A percentile compares a stretch with the other conserved stretches of the same genome.
Conservation (phyloP, 35 echinoderm and acorn worm genomes). For the Holothuria glaberrima region DNA sequence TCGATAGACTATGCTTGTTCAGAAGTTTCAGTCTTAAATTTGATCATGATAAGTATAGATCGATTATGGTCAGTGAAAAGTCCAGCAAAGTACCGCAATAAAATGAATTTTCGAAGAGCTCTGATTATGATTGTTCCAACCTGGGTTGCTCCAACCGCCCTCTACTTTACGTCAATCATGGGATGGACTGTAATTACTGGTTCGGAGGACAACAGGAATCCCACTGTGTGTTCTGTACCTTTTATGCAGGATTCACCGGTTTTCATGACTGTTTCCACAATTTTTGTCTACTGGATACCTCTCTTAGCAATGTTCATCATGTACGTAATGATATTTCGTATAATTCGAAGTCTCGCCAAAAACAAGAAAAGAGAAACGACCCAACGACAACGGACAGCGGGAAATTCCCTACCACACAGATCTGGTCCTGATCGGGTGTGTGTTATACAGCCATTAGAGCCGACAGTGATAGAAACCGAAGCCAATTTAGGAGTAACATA, state of each 20-base stretch:
- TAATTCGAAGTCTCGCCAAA: constrained; percentile 84
- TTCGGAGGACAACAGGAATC: constrained; percentile 33
- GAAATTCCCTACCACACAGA: constrained; percentile 52
- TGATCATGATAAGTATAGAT: constrained; percentile 96
- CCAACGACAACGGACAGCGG: constrained; percentile 5
- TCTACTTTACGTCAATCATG: constrained; percentile 95
- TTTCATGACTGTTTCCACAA: constrained; percentile 86
- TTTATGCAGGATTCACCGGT: constrained; percentile 82
- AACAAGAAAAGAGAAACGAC: constrained; percentile 68
- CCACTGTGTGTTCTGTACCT: constrained; percentile 75
- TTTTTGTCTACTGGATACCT: constrained; percentile 95
- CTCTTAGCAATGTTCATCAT: constrained; percentile 81
- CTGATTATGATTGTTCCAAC: constrained; percentile 96
- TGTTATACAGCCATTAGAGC: constrained; percentile 69
- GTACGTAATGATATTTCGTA: constrained; percentile 90
- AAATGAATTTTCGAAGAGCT: constrained; percentile 94
- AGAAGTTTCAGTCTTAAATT: constrained; percentile 92
- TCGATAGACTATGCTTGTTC: constrained; percentile 96
- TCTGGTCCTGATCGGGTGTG: constrained; percentile 72
- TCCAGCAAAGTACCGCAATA: constrained; percentile 96
- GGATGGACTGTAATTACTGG: constrained; percentile 90
- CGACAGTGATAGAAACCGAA: constrained; percentile 77
- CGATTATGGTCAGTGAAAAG: constrained; percentile 94
- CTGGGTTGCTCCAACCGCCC: constrained; percentile 84
- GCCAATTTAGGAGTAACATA: constrained; percentile 61